Percentiles rank a stretch among this genome's conserved stretches.
These are phyloP conservation scores for Epistrophe grossulariae DNA, from an alignment of 2,888 invertebrate species.

Conservation along the genomic window DNA sequence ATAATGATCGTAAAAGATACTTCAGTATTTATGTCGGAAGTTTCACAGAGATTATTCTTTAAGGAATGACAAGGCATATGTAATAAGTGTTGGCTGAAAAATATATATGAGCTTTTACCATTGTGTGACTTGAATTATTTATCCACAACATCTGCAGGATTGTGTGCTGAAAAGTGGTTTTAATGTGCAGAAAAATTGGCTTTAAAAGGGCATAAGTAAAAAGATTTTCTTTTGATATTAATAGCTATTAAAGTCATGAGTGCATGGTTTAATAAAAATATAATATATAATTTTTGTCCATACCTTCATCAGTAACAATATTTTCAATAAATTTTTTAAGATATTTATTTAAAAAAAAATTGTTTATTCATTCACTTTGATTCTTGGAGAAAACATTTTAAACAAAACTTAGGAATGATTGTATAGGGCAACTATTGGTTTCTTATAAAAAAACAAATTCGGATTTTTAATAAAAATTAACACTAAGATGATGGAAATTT, in stretches of 20 bases:
- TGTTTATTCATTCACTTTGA: too few relatives aligned
- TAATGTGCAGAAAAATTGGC: constrained; percentile 2
- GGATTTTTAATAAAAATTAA: too few relatives aligned
- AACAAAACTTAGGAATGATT: too few relatives aligned
- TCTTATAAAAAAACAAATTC: too few relatives aligned
- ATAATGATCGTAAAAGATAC: constrained; percentile 23
- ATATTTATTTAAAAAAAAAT: too few relatives aligned
- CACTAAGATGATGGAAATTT: too few relatives aligned
- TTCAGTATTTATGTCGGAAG: constrained; percentile 25
- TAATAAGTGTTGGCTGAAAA: neutral
- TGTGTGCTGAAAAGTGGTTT: constrained; percentile 20
- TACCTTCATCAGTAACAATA: too few relatives aligned
- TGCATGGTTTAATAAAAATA: too few relatives aligned
- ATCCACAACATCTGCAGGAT: neutral
- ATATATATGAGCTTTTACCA: neutral
- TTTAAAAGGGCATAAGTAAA: neutral
- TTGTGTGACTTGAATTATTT: constrained; percentile 37
- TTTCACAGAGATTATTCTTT: constrained; percentile 21
- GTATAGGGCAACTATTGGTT: too few relatives aligned
- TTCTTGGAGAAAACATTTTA: too few relatives aligned
- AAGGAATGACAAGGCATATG: constrained; percentile 5
- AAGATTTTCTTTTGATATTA: neutral
- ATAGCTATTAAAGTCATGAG: neutral
- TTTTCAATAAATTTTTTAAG: too few relatives aligned
- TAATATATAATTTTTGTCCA: too few relatives aligned